Conservation (phyloP, 2,113 vertebrate genomes). For the Sceloporus tristichus region DNA sequence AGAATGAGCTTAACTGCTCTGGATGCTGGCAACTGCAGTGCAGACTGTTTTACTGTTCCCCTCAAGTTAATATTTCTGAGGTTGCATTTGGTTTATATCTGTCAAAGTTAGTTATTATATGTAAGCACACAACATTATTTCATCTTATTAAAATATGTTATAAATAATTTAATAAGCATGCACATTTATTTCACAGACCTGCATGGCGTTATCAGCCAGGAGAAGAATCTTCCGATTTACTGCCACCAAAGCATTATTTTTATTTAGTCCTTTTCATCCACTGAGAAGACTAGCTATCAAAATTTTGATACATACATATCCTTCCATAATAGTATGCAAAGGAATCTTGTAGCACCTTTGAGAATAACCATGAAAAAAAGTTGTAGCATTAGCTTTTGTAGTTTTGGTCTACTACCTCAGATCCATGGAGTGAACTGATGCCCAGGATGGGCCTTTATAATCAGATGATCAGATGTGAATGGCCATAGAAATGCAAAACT, state of each 20-base stretch:
- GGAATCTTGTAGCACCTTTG: no score
- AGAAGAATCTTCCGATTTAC: conserved; percentile 95
- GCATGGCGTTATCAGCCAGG: conserved; percentile 93
- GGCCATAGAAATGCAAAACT: no score
- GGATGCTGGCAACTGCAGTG: no score
- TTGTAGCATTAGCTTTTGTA: no score
- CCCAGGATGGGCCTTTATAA: no score
- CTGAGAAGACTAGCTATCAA: conserved; percentile 91
- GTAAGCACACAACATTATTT: no score
- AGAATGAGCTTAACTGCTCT: neutral
- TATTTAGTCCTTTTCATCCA: conserved; percentile 92
- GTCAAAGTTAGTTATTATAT: neutral
- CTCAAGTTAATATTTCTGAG: neutral
- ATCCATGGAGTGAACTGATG: no score
- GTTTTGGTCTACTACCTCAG: no score
- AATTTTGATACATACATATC: conserved; percentile 95
- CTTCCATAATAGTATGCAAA: conserved; percentile 75
- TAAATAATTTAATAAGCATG: conserved; percentile 32
- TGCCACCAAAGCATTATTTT: conserved; percentile 89
- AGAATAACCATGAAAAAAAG: no score
- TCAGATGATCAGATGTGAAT: no score
- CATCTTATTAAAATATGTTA: conserved; percentile 5
- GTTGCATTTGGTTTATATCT: neutral
- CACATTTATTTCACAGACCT: conserved; percentile 81
- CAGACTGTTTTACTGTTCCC: neutral